A percentile compares a stretch with the other conserved stretches of the same genome.
phyloP scores from a whole-genome alignment of 2,113 vertebrate species.

The Shinisaurus crocodilurus region DNA sequence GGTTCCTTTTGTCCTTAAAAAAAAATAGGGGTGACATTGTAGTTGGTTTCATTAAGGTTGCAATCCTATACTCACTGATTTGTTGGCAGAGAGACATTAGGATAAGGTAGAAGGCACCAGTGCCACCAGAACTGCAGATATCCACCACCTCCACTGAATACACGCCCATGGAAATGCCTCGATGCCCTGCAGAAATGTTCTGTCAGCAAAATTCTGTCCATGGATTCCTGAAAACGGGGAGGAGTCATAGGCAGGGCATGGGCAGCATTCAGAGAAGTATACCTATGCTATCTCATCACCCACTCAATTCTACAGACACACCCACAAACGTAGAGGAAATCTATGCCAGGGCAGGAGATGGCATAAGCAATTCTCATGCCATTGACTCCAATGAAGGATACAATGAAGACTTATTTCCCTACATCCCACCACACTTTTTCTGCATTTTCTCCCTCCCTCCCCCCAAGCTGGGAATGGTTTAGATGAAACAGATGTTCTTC shows the following conservation, averaged over 20 bases:
- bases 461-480: background rate
- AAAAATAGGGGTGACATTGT: no score
- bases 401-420: background rate
- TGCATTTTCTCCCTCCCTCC: no score
- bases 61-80: background rate
- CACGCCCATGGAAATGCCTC: background rate
- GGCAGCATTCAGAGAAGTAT: background rate
- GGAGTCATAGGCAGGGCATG: background rate
- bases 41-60: background rate
- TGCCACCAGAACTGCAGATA: background rate
- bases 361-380: background rate
- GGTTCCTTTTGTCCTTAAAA: background rate
- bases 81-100: background rate
- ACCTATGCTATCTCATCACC: no score
- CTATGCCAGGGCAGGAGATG: background rate
- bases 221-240: background rate
- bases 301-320: no score
- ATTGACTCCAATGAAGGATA: background rate
- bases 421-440: background rate
- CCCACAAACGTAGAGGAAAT: background rate
- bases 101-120: background rate
- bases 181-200: background rate
- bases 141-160: no score
- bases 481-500: background rate
- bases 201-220: no score